These are phyloP conservation scores for Lagopus muta DNA, from an alignment of 2,113 vertebrate species.

Conservation along the genomic window DNA sequence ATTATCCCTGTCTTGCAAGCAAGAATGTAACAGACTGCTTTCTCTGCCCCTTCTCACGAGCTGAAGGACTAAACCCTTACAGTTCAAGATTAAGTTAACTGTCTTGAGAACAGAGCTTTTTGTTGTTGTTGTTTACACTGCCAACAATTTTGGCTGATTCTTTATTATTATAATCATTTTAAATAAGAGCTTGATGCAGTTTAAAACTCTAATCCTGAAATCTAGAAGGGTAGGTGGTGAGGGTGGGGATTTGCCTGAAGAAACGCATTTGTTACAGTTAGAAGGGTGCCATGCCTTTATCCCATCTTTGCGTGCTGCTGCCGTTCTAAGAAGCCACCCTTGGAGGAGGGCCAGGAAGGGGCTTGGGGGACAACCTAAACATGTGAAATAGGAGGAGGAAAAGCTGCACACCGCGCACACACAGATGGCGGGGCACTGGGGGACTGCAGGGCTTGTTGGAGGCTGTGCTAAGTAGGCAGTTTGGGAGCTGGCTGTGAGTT, in stretches of 20 bases:
- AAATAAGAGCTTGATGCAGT: not conserved
- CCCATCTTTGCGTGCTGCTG: not conserved
- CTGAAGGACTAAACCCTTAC: not conserved
- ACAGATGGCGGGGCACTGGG: constrained; percentile 37
- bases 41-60: not conserved
- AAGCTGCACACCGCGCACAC: constrained; percentile 40
- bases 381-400: constrained; percentile 40
- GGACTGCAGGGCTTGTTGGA: constrained; percentile 53
- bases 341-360: constrained; percentile 29
- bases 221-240: not conserved
- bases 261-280: not conserved
- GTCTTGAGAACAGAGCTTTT: not conserved
- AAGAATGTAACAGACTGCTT: not conserved
- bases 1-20: not conserved
- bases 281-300: not conserved
- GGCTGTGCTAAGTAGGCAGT: constrained; percentile 61
- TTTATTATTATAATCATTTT: not conserved
- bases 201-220: not conserved
- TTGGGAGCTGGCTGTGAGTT: constrained; percentile 60
- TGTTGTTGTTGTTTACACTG: not conserved
- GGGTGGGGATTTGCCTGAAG: not conserved
- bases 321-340: not conserved
- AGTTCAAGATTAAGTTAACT: not conserved
- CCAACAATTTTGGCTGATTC: not conserved
- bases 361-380: not conserved